Evolutionary conservation across 2,888 invertebrate genomes (phyloP).

Genomic region (Andrena flavipes): DNA sequence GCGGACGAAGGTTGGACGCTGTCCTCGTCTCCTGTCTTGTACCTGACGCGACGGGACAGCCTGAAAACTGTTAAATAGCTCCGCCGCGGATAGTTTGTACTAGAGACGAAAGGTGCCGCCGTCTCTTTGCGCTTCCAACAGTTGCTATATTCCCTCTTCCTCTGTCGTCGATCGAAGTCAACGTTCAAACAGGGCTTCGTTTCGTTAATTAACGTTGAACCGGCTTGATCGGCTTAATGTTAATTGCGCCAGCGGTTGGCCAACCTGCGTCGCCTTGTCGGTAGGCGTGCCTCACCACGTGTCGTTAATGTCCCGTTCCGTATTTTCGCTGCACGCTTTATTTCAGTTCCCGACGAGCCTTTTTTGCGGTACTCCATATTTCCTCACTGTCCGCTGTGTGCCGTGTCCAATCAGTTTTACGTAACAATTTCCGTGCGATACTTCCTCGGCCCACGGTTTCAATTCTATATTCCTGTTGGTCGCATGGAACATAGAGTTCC

Average conservation of each 20-base stretch:
- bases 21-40: constrained; percentile 69
- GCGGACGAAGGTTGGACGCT: constrained; percentile 59
- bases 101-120: constrained; percentile 76
- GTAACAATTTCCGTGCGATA: constrained; percentile 49
- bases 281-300: constrained; percentile 71
- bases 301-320: constrained; percentile 62
- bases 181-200: constrained; percentile 62
- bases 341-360: constrained; percentile 42
- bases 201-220: constrained; percentile 82
- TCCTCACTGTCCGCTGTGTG: constrained; percentile 42
- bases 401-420: constrained; percentile 59
- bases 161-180: constrained; percentile 35
- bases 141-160: constrained; percentile 40
- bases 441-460: background rate
- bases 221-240: constrained; percentile 74
- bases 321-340: constrained; percentile 50
- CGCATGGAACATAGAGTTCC: background rate
- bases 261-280: constrained; percentile 66
- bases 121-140: constrained; percentile 63
- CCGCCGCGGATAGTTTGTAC: constrained; percentile 60
- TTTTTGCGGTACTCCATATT: constrained; percentile 40
- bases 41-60: constrained; percentile 68
- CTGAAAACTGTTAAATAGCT: constrained; percentile 71
- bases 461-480: too few relatives aligned
- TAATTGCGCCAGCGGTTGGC: constrained; percentile 76